phyloP scores from a whole-genome alignment of 1,140 invertebrate genomes.

The Drosophila dunni region DNA sequence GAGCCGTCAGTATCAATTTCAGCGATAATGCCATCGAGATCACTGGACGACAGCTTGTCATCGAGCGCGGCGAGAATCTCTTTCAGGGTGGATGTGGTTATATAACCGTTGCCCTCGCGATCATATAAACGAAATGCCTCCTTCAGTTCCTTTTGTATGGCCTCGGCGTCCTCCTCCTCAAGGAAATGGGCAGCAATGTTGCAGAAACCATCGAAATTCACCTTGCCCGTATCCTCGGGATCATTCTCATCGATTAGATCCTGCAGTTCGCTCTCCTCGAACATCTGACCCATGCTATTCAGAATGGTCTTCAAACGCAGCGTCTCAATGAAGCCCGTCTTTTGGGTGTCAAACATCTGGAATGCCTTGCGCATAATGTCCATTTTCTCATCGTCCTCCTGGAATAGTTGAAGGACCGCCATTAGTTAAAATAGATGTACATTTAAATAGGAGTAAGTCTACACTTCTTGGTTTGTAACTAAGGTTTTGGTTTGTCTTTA shows the following conservation, averaged over 20 bases:
- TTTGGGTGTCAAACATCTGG: slow-evolving; percentile 97
- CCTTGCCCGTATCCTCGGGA: slow-evolving; percentile 93
- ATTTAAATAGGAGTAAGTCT: no score
- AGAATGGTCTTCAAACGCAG: slow-evolving; percentile 95
- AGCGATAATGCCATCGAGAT: slow-evolving; percentile 95
- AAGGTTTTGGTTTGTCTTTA: no score
- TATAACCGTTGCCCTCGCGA: slow-evolving; percentile 95
- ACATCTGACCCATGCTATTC: slow-evolving; percentile 97
- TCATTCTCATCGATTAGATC: slow-evolving; percentile 94
- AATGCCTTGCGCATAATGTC: slow-evolving; percentile 96
- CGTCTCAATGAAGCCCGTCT: slow-evolving; percentile 95
- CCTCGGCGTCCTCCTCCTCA: slow-evolving; percentile 95
- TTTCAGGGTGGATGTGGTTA: slow-evolving; percentile 94
- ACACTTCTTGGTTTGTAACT: no score
- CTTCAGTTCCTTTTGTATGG: slow-evolving; percentile 96
- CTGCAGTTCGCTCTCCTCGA: slow-evolving; percentile 94
- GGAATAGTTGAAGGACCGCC: slow-evolving; percentile 53
- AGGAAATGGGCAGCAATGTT: slow-evolving; percentile 95
- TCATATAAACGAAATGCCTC: slow-evolving; percentile 95
- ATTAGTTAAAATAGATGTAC: slow-evolving; percentile 11
- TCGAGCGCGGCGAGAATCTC: slow-evolving; percentile 96
- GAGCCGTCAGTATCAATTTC: slow-evolving; percentile 98
- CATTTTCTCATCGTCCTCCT: slow-evolving; percentile 90
- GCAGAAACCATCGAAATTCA: slow-evolving; percentile 97
- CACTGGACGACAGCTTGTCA: slow-evolving; percentile 93